Base-by-base conservation (phyloP, 1,140 invertebrate species). In the Ladona fulva region DNA sequence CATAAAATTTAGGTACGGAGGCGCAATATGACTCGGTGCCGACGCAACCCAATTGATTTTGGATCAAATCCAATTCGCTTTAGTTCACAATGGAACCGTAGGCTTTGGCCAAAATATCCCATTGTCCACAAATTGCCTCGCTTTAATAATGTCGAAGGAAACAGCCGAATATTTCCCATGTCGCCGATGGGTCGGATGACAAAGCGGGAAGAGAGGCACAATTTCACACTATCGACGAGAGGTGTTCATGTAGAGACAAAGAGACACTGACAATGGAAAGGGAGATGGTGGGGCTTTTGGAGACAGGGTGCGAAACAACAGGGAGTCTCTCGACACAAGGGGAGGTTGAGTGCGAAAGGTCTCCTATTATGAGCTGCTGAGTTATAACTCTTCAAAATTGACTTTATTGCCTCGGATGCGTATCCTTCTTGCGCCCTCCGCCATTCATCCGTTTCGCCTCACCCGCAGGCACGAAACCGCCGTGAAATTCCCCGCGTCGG, bases 381-480 rank as follows among this genome's bases (percentile, higher is more conserved):
- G 52, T 66, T 16, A 66, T 66, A 66, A 66, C 52, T 66, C 52
- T 66, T 66, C 52, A 66, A 66, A 66, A 66, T 66, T 66, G 52
- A 66, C 52, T 66, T 66, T 66, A 66, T 66, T 66, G 52, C 52
- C 29, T 37, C 29, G 29, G 29, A 37, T 66, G 52, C 44, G 10
- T 52, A 10, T 19, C 19, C 44, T 52, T 52, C 44, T 52, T 52
- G 10, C 52, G 52, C 52, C 52, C 52, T 22, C 52, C 52, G 52
- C 52, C 29, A 37, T 66, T 66, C 52, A 66, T 22, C 14, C 52
- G 14, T 3, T 12, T 19, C 52, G 52, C 3, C 52, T 37, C 29
- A 37, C 29, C 29, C 29, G 29, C 29, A 37, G 29, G 29, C 29
- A 37, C 29, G 29, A 37, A 37, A 37, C 29, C 29, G 29, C 29